Percentiles rank a stretch among this genome's conserved stretches.
phyloP scores from a whole-genome alignment of 2,113 vertebrate species.

The Ranitomeya imitator region DNA sequence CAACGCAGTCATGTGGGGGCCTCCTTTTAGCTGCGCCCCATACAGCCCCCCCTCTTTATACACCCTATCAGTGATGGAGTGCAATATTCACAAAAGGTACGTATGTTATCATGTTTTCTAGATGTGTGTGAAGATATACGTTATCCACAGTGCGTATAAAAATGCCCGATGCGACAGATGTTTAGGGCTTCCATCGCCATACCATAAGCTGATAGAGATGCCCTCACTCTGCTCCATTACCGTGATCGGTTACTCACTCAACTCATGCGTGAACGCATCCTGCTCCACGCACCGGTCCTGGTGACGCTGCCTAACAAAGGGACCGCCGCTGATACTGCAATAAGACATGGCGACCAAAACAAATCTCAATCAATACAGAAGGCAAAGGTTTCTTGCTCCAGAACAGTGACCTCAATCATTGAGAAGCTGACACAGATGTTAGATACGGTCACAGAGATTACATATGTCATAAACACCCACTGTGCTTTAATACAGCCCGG shows the following conservation, averaged over 20 bases:
- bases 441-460: not conserved
- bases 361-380: not conserved
- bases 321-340: not conserved
- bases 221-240: not conserved
- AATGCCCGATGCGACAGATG: not conserved
- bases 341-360: conserved; percentile 1
- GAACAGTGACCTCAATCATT: conserved; percentile 16
- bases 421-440: conserved; percentile 16
- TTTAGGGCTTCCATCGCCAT: not conserved
- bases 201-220: not conserved
- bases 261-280: not conserved
- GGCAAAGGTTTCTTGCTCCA: not conserved
- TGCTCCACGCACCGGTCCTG: not conserved
- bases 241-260: not conserved
- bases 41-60: too few relatives aligned
- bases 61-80: not conserved
- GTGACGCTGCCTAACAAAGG: not conserved
- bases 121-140: not conserved
- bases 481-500: not conserved
- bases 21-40: too few relatives aligned
- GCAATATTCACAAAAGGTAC: not conserved
- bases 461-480: conserved; percentile 1
- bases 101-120: not conserved
- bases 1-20: too few relatives aligned
- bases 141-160: not conserved